A percentile compares a stretch with the other conserved stretches of the same genome.
These are phyloP conservation scores for Hyperoplus immaculatus DNA, from an alignment of 2,797 vertebrate genomes.

Conservation along the genomic window DNA sequence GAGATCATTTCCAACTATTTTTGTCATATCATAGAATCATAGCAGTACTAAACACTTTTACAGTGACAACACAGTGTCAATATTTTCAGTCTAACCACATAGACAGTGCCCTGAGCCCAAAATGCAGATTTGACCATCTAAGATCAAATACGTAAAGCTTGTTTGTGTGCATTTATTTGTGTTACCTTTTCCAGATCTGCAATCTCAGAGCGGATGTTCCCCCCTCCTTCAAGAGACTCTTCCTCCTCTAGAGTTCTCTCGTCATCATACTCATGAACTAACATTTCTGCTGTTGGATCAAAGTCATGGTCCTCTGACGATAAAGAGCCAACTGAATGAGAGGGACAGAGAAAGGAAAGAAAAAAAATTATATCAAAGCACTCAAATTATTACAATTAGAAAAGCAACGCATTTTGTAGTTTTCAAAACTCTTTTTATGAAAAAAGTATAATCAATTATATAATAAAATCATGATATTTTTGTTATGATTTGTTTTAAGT, in stretches of 20 bases:
- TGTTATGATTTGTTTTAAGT: not conserved
- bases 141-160: not conserved
- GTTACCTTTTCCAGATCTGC: slow-evolving; percentile 97
- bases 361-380: not conserved
- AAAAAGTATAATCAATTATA: not conserved
- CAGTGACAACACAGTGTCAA: not conserved
- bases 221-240: slow-evolving; percentile 94
- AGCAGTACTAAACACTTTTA: not conserved
- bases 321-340: slow-evolving; percentile 93
- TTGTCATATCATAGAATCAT: no score
- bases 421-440: not conserved
- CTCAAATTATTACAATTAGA: not conserved
- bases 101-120: not conserved
- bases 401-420: not conserved
- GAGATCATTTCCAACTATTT: no score
- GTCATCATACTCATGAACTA: slow-evolving; percentile 98
- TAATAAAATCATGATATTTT: not conserved
- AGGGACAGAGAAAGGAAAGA: fast-evolving
- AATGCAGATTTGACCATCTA: not conserved
- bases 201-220: slow-evolving; percentile 94
- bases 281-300: slow-evolving; percentile 97
- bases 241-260: slow-evolving; percentile 97
- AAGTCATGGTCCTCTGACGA: slow-evolving; percentile 99
- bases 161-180: not conserved
- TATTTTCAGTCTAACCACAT: not conserved